Conservation (phyloP, 1,140 invertebrate genomes). For the Nasonia longicornis region DNA sequence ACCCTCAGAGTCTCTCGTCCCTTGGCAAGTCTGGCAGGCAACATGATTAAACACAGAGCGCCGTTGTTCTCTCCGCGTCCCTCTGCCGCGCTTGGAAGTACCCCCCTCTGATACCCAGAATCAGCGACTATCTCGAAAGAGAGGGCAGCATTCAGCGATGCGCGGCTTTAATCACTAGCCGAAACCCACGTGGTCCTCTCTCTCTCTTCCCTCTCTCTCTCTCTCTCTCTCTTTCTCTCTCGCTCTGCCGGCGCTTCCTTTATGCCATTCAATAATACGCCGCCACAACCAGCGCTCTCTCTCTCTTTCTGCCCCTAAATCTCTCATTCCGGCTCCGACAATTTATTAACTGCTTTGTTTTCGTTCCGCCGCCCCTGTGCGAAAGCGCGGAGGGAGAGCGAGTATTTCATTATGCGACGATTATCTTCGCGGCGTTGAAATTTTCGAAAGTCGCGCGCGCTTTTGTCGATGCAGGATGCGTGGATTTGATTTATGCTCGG, state of each 20-base stretch:
- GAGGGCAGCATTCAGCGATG: slow-evolving; percentile 11
- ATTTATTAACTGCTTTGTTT: slow-evolving; percentile 62
- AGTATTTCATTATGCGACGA: slow-evolving; percentile 48
- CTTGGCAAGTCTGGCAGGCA: slow-evolving; percentile 56
- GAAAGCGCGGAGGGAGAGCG: not conserved
- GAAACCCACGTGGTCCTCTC: slow-evolving; percentile 54
- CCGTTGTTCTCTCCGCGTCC: slow-evolving; percentile 57
- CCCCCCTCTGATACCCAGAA: slow-evolving; percentile 34
- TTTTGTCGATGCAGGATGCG: slow-evolving; percentile 25
- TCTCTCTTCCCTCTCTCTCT: not conserved
- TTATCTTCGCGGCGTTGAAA: slow-evolving; percentile 44
- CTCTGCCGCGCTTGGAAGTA: slow-evolving; percentile 53
- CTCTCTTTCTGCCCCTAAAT: not conserved
- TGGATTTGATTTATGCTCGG: slow-evolving; percentile 11
- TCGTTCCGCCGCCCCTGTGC: slow-evolving; percentile 53
- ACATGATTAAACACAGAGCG: slow-evolving; percentile 69
- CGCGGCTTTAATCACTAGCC: slow-evolving; percentile 63
- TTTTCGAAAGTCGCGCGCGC: slow-evolving; percentile 36
- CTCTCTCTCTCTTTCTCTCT: not conserved
- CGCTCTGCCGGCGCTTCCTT: slow-evolving; percentile 51
- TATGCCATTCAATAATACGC: slow-evolving; percentile 64
- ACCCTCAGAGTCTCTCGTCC: slow-evolving; percentile 48
- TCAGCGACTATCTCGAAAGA: not conserved
- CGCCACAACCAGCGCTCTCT: slow-evolving; percentile 44
- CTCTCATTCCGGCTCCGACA: slow-evolving; percentile 45